Evolutionary conservation across 2,797 vertebrate species (phyloP), one percentile per base, ranked within the genome.

Genomic region (Liparis tanakae): DNA sequence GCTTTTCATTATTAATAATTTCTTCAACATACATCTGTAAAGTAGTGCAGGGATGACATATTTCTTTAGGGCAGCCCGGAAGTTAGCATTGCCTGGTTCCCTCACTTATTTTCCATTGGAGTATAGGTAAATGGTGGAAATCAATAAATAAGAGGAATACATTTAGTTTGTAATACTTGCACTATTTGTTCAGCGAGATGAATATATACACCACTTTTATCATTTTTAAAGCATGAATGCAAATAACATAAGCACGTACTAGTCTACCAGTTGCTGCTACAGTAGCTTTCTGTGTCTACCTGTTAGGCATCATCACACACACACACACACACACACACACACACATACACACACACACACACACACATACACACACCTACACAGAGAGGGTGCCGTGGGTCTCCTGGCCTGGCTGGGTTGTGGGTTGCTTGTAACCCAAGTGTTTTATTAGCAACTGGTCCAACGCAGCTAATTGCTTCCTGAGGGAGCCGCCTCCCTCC

Each of bases 381-480:
- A 67, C 64, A 67, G 44, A 76, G 50, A 63, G 30, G 71, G 50
- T 62, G 75, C 67, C 22, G 36, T 58, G 81, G 76, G 88, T 88
- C 85, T 82, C 81, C 66, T 62, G 56, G 84, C 74, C 88, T 79
- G 77, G 79, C 79, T 88, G 87, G 83, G 81, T 81, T 89, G 82
- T 81, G 87, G 83, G 82, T 84, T 91, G 88, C 92, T 89, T 92
- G 91, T 92, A 92, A 92, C 87, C 88, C 79, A 85, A 91, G 87
- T 89, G 87, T 93, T 94, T 95, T 95, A 94, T 93, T 94, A 93
- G 93, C 84, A 82, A 90, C 87, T 90, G 90, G 89, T 91, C 88
- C 82, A 91, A 92, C 87, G 87, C 79, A 85, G 85, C 94, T 94
- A 94, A 95, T 95, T 94, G 92, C 92, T 93, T 95, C 93, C 94